Evolutionary conservation across 2,888 invertebrate species (phyloP).

Genomic region (Watsonalla cultraria): DNA sequence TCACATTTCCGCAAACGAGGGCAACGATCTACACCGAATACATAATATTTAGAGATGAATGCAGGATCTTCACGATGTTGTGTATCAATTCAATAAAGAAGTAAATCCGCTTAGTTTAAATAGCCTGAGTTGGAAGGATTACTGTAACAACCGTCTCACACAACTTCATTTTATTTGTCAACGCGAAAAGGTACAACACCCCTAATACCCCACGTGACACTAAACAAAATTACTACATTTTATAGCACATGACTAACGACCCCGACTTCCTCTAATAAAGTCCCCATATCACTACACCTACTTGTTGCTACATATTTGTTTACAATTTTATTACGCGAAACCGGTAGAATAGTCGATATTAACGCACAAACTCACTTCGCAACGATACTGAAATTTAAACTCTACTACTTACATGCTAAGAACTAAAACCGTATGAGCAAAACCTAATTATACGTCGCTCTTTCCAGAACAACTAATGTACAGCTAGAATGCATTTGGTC

Average conservation of each 20-base stretch:
- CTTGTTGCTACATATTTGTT: constrained; percentile 59
- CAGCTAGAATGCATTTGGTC: background rate
- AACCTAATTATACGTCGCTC: background rate
- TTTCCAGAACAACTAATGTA: background rate
- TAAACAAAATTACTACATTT: no score
- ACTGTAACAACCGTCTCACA: no score
- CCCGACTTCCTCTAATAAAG: constrained; percentile 13
- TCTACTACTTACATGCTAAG: constrained; percentile 1
- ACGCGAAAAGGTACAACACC: no score
- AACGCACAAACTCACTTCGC: constrained; percentile 5
- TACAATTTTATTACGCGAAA: constrained; percentile 44
- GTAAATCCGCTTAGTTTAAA: no score
- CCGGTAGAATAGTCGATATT: constrained; percentile 43
- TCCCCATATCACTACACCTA: constrained; percentile 20
- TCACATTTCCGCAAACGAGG: no score
- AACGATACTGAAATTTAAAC: constrained; percentile 8
- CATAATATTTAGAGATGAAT: no score
- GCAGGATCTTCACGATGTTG: no score
- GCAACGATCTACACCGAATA: no score
- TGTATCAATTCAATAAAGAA: no score
- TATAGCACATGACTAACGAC: background rate
- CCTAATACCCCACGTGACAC: no score
- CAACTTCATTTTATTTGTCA: no score
- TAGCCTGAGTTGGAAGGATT: no score
- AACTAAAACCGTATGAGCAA: constrained; percentile 2